Conservation (phyloP, 2,888 invertebrate species). For the Phrixothrix hirtus region DNA sequence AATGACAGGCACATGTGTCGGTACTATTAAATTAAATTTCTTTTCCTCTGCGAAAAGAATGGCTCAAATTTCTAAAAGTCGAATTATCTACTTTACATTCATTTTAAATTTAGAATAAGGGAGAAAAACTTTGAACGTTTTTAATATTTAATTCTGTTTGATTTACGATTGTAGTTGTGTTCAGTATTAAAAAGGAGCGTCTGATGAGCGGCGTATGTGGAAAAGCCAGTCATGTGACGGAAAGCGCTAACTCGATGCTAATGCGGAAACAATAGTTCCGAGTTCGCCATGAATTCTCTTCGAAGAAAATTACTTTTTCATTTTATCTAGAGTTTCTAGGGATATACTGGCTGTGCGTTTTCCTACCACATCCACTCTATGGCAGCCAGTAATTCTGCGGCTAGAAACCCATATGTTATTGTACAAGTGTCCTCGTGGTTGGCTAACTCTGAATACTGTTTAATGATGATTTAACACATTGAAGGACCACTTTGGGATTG, state of each 20-base stretch:
- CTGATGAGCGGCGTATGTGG: slow-evolving; percentile 38
- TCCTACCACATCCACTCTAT: slow-evolving; percentile 25
- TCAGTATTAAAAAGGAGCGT: slow-evolving; percentile 43
- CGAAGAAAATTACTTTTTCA: slow-evolving; percentile 57
- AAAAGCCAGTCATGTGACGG: slow-evolving; percentile 47
- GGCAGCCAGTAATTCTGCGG: slow-evolving; percentile 26
- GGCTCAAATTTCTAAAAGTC: slow-evolving; percentile 57
- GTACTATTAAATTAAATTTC: slow-evolving; percentile 57
- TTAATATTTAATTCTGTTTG: slow-evolving; percentile 59
- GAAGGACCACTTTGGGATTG: slow-evolving; percentile 14
- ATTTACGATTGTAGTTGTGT: slow-evolving; percentile 57
- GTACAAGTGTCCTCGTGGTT: slow-evolving; percentile 33
- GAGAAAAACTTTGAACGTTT: slow-evolving; percentile 56
- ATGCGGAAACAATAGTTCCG: slow-evolving; percentile 54
- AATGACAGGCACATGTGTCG: slow-evolving; percentile 58
- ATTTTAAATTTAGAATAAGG: slow-evolving; percentile 57
- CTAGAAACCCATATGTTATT: slow-evolving; percentile 37
- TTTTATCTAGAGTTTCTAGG: slow-evolving; percentile 47
- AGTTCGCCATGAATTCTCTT: slow-evolving; percentile 56
- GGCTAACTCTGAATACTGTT: slow-evolving; percentile 33
- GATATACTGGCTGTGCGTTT: slow-evolving; percentile 34
- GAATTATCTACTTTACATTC: slow-evolving; percentile 60
- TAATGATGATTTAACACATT: slow-evolving; percentile 36
- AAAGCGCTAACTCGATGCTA: slow-evolving; percentile 56
- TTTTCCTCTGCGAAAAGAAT: slow-evolving; percentile 55